Evolutionary conservation across 2,888 invertebrate species (phyloP), one percentile per base, ranked within the genome.

Genomic region (Ectemnius continuus): DNA sequence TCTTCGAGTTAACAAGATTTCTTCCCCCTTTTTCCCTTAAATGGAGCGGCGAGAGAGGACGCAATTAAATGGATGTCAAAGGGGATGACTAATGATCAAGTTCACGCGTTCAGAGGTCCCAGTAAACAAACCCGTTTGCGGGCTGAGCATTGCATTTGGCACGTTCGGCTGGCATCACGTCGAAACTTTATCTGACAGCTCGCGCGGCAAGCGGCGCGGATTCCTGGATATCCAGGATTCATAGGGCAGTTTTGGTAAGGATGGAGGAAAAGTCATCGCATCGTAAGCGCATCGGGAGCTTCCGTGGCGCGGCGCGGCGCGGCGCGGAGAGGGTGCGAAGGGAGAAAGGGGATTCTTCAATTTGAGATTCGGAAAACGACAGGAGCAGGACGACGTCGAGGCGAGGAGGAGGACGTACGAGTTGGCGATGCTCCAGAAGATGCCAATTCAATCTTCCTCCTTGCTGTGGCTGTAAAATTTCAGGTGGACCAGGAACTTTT

Each of bases 391-490:
- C 69, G 64, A 70, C 71, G 71, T 62, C 56, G 65, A 52, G 52
- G 16, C 52, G 52, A 52, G 52, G 16, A 52, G 52, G n/a, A 52
- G 78, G 84, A 80, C 72, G 77, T 80, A 80, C 80, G 80, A 82
- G 78, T 82, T 88, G 88, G 88, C 88, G 80, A 80, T 67, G 76
- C 78, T 83, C 88, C 88, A 88, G 84, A 78, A 82, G 82, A 86
- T 85, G 84, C 84, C 86, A 86, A 88, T 88, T 87, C 86, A 87
- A 87, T 89, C 87, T 86, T 85, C 79, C 81, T 83, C 78, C 78
- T 79, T 75, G 70, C 80, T 80, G 76, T 78, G 78, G 70, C 78
- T 79, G 73, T 80, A 82, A 84, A 86, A 85, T 86, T 86, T 86
- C 81, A 81, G 80, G 79, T 84, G 75, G 77, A 78, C 76, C 74